Conservation (phyloP, 2,113 vertebrate genomes). For the Megaceryle torquata region DNA sequence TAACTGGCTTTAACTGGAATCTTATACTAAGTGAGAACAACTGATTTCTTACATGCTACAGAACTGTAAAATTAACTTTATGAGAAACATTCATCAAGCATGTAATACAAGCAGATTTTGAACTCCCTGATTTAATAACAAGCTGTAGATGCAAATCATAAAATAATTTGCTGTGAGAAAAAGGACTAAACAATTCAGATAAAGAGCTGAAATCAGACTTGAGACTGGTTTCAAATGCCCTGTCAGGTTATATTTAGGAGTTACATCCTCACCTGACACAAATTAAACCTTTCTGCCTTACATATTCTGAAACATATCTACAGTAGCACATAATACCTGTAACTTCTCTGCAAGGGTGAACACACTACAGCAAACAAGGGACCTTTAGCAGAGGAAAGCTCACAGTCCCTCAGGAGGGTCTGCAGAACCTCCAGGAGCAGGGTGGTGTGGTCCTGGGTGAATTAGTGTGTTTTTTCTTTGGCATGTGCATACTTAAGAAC, state of each 20-base stretch:
- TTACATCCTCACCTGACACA: background rate
- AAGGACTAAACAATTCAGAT: background rate
- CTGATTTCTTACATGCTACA: background rate
- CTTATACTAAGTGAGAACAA: background rate
- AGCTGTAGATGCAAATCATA: background rate
- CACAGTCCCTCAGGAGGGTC: background rate
- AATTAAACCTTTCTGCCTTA: background rate
- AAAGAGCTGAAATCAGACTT: background rate
- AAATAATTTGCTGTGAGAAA: background rate
- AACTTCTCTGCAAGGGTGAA: background rate
- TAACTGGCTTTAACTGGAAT: background rate
- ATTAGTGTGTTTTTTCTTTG: background rate
- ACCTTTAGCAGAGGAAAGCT: background rate
- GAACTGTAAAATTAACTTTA: background rate
- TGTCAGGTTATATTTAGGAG: background rate
- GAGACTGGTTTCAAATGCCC: background rate
- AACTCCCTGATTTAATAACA: background rate
- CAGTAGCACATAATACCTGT: background rate
- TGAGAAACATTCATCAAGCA: background rate
- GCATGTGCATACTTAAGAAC: background rate
- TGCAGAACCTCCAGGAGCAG: background rate
- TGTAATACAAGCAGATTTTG: background rate
- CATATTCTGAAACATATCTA: background rate
- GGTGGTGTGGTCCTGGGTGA: background rate
- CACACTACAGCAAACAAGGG: background rate